Conservation (phyloP, 1,140 invertebrate genomes). For the Papilio machaon region DNA sequence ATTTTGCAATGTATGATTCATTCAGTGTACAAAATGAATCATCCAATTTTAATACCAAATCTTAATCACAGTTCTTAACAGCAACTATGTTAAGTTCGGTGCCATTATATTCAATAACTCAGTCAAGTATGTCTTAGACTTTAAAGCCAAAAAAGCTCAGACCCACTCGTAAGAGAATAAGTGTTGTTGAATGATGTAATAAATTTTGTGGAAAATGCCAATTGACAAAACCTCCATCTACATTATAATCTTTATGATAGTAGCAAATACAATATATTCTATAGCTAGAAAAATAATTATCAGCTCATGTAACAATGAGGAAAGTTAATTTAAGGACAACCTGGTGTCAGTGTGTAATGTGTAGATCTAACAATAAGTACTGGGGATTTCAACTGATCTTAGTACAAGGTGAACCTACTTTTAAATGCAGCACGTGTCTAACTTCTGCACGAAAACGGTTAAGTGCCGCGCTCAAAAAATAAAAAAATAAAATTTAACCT, state of each 20-base stretch:
- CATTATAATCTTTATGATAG: no score
- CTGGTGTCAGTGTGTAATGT: background rate
- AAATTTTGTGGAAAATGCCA: background rate
- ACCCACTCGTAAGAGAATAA: background rate
- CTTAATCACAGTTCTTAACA: background rate
- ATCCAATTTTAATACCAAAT: background rate
- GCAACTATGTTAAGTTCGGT: background rate
- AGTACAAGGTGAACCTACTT: background rate
- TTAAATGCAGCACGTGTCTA: conserved; percentile 28
- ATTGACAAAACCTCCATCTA: background rate
- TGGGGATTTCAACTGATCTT: background rate
- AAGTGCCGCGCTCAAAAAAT: background rate
- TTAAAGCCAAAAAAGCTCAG: background rate
- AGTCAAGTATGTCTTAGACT: background rate
- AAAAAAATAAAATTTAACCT: conserved; percentile 27
- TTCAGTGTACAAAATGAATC: background rate
- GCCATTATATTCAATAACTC: background rate
- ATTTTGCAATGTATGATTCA: conserved; percentile 4
- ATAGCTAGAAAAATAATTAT: background rate
- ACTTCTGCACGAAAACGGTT: background rate
- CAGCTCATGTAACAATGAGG: conserved; percentile 1
- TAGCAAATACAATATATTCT: background rate
- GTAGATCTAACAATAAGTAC: background rate
- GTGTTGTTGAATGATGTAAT: conserved; percentile 4
- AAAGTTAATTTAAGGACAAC: background rate